These are phyloP conservation scores for Thrips palmi DNA, from an alignment of 1,140 invertebrate genomes.

Conservation along the genomic window DNA sequence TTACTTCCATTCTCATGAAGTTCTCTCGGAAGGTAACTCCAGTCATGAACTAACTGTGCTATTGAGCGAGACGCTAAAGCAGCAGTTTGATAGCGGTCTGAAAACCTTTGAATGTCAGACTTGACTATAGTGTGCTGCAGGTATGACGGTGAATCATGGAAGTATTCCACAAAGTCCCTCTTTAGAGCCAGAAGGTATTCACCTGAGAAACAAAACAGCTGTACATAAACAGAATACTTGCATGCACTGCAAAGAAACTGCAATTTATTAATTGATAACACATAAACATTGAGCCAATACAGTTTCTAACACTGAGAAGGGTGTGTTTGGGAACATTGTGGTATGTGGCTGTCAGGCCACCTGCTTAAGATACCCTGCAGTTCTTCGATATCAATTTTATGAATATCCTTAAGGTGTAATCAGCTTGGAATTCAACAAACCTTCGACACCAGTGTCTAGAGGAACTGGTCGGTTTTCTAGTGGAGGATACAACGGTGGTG, in stretches of 20 bases:
- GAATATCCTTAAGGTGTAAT: too few relatives aligned
- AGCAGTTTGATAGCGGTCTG: not conserved
- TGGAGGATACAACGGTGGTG: conserved; percentile 44
- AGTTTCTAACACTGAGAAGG: too few relatives aligned
- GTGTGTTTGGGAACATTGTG: too few relatives aligned
- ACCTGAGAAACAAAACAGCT: not conserved
- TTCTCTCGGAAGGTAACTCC: too few relatives aligned
- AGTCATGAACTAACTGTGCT: too few relatives aligned
- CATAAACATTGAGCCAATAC: not conserved
- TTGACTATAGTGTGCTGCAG: conserved; percentile 23
- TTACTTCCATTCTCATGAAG: not conserved
- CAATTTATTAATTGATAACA: not conserved
- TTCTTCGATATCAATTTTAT: too few relatives aligned
- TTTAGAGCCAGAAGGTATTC: conserved; percentile 36
- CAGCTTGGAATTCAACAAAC: not conserved
- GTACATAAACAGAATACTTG: too few relatives aligned
- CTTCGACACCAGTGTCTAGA: conserved; percentile 12
- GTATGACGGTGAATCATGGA: conserved; percentile 31
- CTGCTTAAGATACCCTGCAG: too few relatives aligned
- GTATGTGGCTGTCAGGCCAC: too few relatives aligned
- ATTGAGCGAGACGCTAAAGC: too few relatives aligned
- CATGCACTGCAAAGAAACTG: too few relatives aligned
- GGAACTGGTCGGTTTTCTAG: conserved; percentile 37
- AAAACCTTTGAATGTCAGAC: not conserved
- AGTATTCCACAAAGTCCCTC: conserved; percentile 34